phyloP scores from a whole-genome alignment of 2,797 vertebrate genomes.

The Hylomyscus alleni region DNA sequence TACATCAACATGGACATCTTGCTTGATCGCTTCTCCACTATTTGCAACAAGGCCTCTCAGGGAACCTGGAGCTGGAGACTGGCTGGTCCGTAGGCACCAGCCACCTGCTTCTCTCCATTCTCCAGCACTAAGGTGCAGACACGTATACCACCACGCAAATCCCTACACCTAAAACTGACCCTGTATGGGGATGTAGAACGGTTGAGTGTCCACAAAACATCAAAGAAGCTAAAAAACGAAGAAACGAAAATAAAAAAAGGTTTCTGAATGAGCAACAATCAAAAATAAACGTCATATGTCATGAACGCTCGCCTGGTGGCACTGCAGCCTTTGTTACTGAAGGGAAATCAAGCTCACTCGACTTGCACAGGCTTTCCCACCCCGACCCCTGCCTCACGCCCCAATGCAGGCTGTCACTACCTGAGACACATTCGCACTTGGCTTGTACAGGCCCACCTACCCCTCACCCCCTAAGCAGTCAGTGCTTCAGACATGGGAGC shows the following conservation, averaged over 20 bases:
- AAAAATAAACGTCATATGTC: background rate
- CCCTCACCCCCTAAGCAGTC: background rate
- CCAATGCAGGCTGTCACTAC: background rate
- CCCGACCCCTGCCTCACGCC: no score
- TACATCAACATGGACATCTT: background rate
- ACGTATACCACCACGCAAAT: no score
- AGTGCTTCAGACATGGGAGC: no score
- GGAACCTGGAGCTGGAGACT: background rate
- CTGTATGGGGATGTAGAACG: background rate
- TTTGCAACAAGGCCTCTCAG: background rate
- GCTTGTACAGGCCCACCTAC: background rate
- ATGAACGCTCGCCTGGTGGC: no score
- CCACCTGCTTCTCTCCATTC: background rate
- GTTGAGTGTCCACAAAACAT: background rate
- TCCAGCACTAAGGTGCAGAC: no score
- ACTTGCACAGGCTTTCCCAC: background rate
- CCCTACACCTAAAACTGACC: background rate
- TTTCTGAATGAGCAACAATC: background rate
- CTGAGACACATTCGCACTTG: background rate
- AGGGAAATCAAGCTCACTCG: background rate
- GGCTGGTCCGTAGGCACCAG: background rate
- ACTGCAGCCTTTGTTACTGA: background rate
- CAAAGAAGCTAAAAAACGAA: background rate
- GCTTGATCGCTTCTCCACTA: background rate
- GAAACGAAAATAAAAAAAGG: background rate